These are phyloP conservation scores for Hyposoter dolosus DNA, from an alignment of 2,888 invertebrate genomes.

Conservation along the genomic window DNA sequence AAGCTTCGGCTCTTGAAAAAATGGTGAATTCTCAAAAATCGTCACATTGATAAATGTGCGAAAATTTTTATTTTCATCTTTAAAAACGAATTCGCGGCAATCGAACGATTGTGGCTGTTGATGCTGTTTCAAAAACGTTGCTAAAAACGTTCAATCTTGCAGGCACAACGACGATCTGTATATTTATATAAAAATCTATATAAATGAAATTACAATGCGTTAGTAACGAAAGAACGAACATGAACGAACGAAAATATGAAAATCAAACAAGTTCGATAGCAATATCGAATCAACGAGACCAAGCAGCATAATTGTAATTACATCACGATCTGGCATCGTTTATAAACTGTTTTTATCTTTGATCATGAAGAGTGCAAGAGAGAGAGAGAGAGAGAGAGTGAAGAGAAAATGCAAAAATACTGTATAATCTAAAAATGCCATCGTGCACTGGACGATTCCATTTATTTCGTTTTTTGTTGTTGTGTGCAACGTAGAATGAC, in stretches of 20 bases:
- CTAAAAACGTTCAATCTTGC: background rate
- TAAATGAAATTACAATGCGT: slow-evolving; percentile 38
- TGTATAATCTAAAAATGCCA: slow-evolving; percentile 20
- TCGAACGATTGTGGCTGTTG: background rate
- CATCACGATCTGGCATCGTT: slow-evolving; percentile 69
- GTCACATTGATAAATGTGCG: background rate
- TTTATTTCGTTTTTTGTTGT: slow-evolving; percentile 34
- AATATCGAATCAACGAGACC: slow-evolving; percentile 31
- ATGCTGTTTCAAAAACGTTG: background rate
- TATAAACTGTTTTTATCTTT: slow-evolving; percentile 59
- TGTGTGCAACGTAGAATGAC: slow-evolving; percentile 44
- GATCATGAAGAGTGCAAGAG: slow-evolving; percentile 37
- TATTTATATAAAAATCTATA: slow-evolving; percentile 8
- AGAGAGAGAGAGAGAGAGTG: slow-evolving; percentile 25
- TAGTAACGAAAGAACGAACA: slow-evolving; percentile 17
- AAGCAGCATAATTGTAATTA: slow-evolving; percentile 53
- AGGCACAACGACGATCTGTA: slow-evolving; percentile 4
- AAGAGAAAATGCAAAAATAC: slow-evolving; percentile 25
- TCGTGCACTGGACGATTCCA: background rate
- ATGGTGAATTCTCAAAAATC: background rate
- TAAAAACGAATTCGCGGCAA: background rate
- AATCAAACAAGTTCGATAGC: slow-evolving; percentile 29
- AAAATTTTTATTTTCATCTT: background rate
- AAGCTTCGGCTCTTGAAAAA: background rate
- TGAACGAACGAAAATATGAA: slow-evolving; percentile 5